Conservation (phyloP, 2,888 invertebrate species). For the Aromia moschata region DNA sequence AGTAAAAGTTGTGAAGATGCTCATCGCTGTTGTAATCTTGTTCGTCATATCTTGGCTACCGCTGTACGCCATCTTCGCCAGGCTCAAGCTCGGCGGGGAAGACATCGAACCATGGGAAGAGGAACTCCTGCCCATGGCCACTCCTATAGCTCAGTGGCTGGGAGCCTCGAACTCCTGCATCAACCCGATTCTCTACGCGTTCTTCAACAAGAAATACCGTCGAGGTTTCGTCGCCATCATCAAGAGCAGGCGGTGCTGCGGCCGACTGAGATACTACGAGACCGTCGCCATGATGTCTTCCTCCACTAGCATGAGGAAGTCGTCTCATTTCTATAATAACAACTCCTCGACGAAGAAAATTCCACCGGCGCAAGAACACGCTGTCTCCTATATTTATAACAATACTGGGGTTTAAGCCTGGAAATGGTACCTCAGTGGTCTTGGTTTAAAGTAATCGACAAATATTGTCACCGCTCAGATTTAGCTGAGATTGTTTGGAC, state of each 20-base stretch:
- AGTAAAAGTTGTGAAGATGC: slow-evolving; percentile 94
- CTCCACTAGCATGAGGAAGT: slow-evolving; percentile 85
- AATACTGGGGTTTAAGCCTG: slow-evolving; percentile 76
- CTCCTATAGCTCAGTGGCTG: slow-evolving; percentile 91
- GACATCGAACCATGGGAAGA: slow-evolving; percentile 81
- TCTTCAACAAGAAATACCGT: slow-evolving; percentile 93
- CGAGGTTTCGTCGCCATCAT: slow-evolving; percentile 89
- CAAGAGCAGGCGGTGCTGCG: slow-evolving; percentile 83
- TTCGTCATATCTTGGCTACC: slow-evolving; percentile 95
- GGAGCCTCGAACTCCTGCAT: slow-evolving; percentile 95
- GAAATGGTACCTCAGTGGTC: slow-evolving; percentile 46
- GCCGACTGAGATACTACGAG: slow-evolving; percentile 85
- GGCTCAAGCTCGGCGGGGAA: slow-evolving; percentile 85
- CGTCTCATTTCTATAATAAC: slow-evolving; percentile 83
- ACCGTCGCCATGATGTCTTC: slow-evolving; percentile 87
- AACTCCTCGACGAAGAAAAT: slow-evolving; percentile 65
- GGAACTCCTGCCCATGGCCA: slow-evolving; percentile 80
- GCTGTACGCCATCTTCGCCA: slow-evolving; percentile 86
- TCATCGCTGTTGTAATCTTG: slow-evolving; percentile 90
- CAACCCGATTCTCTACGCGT: slow-evolving; percentile 93
- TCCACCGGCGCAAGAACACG: slow-evolving; percentile 58
- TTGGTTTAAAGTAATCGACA: slow-evolving; percentile 25
- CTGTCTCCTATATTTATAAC: slow-evolving; percentile 70
- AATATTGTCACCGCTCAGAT: slow-evolving; percentile 28
- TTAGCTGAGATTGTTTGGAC: slow-evolving; percentile 33